Percentiles rank a stretch among this genome's conserved stretches.
Conservation (phyloP, 2,888 invertebrate genomes). For the Serrognathus titanus region DNA sequence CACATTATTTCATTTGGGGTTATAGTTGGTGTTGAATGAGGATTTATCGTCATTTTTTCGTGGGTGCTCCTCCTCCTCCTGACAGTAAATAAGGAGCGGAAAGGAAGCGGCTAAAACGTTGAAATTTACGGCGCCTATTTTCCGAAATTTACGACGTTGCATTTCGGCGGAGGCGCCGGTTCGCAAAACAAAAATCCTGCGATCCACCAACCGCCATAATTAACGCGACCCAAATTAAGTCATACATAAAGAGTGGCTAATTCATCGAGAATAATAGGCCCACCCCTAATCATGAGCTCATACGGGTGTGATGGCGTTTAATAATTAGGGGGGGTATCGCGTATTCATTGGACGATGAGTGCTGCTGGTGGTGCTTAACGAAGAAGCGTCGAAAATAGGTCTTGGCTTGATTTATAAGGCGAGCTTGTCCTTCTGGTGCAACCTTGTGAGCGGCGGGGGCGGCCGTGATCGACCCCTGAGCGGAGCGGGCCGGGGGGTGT, state of each 20-base stretch:
- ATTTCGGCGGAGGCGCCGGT: not conserved
- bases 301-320: too few relatives aligned
- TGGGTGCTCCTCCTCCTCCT: too few relatives aligned
- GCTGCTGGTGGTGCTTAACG: too few relatives aligned
- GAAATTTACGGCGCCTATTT: too few relatives aligned
- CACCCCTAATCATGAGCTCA: not conserved
- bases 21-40: too few relatives aligned
- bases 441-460: constrained; percentile 4
- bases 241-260: constrained; percentile 9
- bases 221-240: constrained; percentile 5
- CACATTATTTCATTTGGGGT: too few relatives aligned
- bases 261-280: constrained; percentile 8
- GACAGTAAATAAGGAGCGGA: too few relatives aligned
- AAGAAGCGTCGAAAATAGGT: too few relatives aligned
- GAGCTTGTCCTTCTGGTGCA: constrained; percentile 4
- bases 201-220: not conserved
- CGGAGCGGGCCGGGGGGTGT: constrained; percentile 29
- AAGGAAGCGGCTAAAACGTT: too few relatives aligned
- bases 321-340: too few relatives aligned
- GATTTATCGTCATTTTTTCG: too few relatives aligned
- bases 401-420: not conserved
- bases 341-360: too few relatives aligned
- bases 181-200: not conserved
- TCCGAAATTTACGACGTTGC: not conserved
- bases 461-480: constrained; percentile 17